Conservation (phyloP, 1,140 invertebrate genomes). For the Conus betulinus region DNA sequence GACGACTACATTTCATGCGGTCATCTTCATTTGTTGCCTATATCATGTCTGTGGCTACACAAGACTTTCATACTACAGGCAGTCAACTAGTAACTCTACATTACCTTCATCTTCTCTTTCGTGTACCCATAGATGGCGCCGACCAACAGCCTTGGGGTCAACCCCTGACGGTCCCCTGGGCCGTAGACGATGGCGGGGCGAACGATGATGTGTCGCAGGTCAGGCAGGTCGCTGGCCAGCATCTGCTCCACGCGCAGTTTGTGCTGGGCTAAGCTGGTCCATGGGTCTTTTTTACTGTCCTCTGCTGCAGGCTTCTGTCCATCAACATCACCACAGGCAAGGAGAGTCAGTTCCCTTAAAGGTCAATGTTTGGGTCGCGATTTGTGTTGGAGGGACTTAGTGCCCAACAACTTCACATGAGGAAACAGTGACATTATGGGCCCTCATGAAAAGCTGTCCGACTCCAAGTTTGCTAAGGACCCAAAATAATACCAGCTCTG, state of each 20-base stretch:
- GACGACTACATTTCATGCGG: background rate
- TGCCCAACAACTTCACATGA: no score
- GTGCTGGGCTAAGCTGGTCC: constrained; percentile 88
- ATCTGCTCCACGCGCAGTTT: constrained; percentile 90
- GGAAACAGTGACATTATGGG: no score
- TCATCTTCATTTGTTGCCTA: no score
- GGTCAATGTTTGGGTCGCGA: no score
- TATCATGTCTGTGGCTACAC: no score
- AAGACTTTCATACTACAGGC: no score
- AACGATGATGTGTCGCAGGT: constrained; percentile 87
- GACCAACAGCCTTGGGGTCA: constrained; percentile 89
- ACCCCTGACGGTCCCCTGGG: constrained; percentile 86
- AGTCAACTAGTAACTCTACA: background rate
- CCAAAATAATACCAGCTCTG: no score
- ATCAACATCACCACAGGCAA: background rate
- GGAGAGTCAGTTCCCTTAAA: background rate
- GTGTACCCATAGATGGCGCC: constrained; percentile 92
- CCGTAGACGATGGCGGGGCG: constrained; percentile 92
- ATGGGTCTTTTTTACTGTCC: constrained; percentile 85
- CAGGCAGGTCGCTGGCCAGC: constrained; percentile 80
- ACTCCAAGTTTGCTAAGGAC: no score
- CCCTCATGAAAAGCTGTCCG: no score
- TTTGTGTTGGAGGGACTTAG: no score
- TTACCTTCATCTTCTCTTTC: constrained; percentile 89
- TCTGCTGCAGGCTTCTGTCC: constrained; percentile 85